Conservation (phyloP, 2,113 vertebrate species). For the Mandrillus leucophaeus region DNA sequence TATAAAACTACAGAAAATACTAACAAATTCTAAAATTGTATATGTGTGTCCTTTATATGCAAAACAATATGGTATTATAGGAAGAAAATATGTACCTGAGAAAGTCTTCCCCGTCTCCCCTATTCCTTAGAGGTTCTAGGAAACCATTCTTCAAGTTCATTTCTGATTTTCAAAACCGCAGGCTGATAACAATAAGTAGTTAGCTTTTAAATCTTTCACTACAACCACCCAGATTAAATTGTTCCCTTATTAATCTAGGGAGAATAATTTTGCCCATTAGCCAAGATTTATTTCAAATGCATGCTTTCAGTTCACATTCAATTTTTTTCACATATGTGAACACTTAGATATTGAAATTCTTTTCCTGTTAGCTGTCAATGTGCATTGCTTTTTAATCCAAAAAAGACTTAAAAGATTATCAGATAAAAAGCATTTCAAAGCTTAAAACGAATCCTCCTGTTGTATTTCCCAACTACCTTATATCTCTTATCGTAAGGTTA, state of each 20-base stretch:
- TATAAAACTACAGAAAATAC: conserved; percentile 23
- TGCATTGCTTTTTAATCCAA: background rate
- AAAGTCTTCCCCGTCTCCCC: accelerated
- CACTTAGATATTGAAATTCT: background rate
- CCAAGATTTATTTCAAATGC: background rate
- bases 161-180: conserved; percentile 42
- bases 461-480: background rate
- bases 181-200: background rate
- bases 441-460: conserved; percentile 39
- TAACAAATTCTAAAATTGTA: background rate
- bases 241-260: background rate
- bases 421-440: conserved; percentile 47
- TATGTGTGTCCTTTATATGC: background rate
- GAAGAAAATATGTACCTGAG: background rate
- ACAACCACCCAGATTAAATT: background rate
- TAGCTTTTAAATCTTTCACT: conserved; percentile 43
- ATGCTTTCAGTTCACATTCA: background rate
- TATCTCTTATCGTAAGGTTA: conserved; percentile 33
- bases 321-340: conserved; percentile 3
- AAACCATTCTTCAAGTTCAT: background rate
- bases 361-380: background rate
- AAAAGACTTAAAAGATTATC: conserved; percentile 42
- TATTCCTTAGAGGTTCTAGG: background rate
- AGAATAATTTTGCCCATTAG: background rate
- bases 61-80: background rate